Percentiles rank a stretch among this genome's conserved stretches.
These are phyloP conservation scores for Macrobrachium nipponense DNA, from an alignment of 1,140 invertebrate species.

Conservation along the genomic window DNA sequence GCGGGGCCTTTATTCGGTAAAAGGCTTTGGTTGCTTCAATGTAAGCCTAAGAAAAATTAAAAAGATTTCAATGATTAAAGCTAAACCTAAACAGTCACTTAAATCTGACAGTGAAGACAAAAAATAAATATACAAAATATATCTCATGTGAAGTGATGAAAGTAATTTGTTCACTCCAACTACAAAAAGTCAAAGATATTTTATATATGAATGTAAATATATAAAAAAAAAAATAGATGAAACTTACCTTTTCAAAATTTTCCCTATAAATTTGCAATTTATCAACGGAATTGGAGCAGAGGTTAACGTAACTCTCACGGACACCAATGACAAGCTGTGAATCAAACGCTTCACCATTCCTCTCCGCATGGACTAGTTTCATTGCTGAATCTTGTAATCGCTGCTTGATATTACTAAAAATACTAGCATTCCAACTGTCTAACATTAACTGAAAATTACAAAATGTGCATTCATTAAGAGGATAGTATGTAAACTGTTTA, in stretches of 20 bases:
- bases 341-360: conserved; percentile 97
- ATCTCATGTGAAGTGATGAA: no score
- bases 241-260: conserved; percentile 90
- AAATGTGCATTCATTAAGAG: neutral
- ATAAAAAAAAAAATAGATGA: neutral
- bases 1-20: conserved; percentile 91
- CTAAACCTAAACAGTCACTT: neutral
- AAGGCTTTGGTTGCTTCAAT: conserved; percentile 85
- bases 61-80: neutral
- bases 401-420: conserved; percentile 95
- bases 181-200: neutral
- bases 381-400: conserved; percentile 95
- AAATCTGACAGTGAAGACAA: neutral
- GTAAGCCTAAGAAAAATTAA: conserved; percentile 27
- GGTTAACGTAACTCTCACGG: conserved; percentile 94
- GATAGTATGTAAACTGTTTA: conserved; percentile 5
- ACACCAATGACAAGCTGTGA: conserved; percentile 97
- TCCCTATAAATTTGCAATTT: conserved; percentile 96
- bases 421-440: conserved; percentile 97
- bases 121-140: neutral
- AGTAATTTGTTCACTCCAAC: no score
- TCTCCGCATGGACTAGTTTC: conserved; percentile 95
- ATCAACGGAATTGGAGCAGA: conserved; percentile 93
- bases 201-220: neutral
- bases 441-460: conserved; percentile 85